Conservation (phyloP, 2,113 vertebrate genomes). For the Rhegmatorhina hoffmannsi region DNA sequence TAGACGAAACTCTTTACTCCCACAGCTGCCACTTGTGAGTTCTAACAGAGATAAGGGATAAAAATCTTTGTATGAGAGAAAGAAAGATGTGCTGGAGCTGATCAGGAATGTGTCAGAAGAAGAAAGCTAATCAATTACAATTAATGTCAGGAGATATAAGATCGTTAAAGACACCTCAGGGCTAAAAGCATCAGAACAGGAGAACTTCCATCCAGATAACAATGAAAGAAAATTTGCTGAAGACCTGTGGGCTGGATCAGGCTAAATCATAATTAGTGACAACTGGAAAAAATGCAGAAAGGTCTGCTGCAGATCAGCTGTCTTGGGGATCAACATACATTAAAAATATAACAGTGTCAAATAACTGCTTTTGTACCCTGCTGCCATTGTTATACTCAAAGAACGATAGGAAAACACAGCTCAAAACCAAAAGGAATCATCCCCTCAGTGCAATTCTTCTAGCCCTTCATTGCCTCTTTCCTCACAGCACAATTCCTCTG, state of each 20-base stretch:
- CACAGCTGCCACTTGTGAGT: background rate
- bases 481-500: background rate
- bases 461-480: background rate
- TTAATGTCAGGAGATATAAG: background rate
- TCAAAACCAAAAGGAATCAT: background rate
- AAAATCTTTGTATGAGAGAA: background rate
- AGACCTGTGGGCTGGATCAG: background rate
- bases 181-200: background rate
- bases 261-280: background rate
- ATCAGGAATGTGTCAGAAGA: constrained; percentile 3
- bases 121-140: constrained; percentile 24
- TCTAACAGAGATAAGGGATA: background rate
- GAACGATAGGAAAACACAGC: background rate
- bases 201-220: background rate
- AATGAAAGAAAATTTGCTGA: background rate
- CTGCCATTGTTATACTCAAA: background rate
- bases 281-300: background rate
- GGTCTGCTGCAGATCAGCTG: background rate
- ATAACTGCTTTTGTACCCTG: background rate
- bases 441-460: background rate
- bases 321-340: background rate
- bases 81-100: background rate
- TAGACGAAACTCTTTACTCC: background rate
- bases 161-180: background rate
- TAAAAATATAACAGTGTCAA: background rate